Percentiles rank a stretch among this genome's conserved stretches.
Evolutionary conservation across 2,888 invertebrate genomes (phyloP).

Genomic region (Deroplatys truncata): DNA sequence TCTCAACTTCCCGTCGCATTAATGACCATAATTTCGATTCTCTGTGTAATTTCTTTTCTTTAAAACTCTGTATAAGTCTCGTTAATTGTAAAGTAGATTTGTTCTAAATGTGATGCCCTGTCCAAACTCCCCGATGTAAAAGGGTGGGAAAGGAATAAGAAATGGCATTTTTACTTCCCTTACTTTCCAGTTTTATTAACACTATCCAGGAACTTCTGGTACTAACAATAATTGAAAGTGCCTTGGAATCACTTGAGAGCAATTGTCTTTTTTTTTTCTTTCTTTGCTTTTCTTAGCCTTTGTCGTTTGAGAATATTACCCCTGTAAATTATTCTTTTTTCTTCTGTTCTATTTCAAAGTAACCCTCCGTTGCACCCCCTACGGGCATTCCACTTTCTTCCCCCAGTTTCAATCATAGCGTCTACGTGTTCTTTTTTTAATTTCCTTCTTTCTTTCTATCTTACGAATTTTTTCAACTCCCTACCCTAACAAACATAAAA

Average conservation of each 20-base stretch:
- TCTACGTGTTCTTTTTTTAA: constrained; percentile 7
- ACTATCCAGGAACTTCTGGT: neutral
- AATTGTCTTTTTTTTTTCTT: constrained; percentile 1
- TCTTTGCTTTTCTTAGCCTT: neutral
- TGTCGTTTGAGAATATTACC: constrained; percentile 2
- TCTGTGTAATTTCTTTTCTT: neutral
- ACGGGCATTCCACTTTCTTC: constrained; percentile 1
- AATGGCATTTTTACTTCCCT: neutral
- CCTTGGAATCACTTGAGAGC: constrained; percentile 25
- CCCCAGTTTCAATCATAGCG: constrained; percentile 22
- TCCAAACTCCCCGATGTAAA: neutral
- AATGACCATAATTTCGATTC: neutral
- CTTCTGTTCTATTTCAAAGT: neutral
- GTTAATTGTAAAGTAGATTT: neutral
- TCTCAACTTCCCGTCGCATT: neutral
- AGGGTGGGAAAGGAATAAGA: neutral
- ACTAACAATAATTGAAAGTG: constrained; percentile 26
- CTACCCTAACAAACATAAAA: constrained; percentile 1
- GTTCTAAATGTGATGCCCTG: neutral
- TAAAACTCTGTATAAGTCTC: neutral
- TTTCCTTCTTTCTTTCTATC: constrained; percentile 16
- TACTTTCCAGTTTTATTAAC: neutral
- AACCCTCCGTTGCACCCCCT: neutral
- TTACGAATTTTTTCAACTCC: neutral
- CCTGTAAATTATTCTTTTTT: neutral